A percentile compares a stretch with the other conserved stretches of the same genome.
These are phyloP conservation scores for Turritopsis rubra DNA, from an alignment of 30 jellyfish, hydroid and myxozoan species.

Conservation along the genomic window DNA sequence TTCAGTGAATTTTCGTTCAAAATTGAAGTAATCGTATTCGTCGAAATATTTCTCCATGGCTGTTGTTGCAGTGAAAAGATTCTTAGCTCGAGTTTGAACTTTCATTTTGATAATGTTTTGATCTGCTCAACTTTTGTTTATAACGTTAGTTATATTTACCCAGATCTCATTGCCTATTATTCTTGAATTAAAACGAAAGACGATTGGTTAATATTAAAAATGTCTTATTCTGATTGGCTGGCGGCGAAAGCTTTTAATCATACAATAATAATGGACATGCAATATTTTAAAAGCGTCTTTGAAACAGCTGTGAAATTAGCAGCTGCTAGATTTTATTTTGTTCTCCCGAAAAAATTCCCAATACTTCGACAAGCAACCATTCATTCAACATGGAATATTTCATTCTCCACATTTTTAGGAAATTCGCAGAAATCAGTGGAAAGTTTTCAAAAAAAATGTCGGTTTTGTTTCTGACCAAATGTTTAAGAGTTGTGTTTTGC, in stretches of 20 bases:
- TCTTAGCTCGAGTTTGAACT: neutral
- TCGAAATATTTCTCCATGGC: slow-evolving; percentile 83
- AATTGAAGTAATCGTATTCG: slow-evolving; percentile 91
- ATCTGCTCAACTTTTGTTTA: neutral
- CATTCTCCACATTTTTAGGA: neutral
- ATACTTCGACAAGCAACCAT: neutral
- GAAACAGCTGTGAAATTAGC: neutral
- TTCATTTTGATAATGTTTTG: neutral
- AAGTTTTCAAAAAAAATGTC: no score
- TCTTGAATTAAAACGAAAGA: neutral
- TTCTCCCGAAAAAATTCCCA: neutral
- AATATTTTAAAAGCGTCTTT: neutral
- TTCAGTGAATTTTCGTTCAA: slow-evolving; percentile 65
- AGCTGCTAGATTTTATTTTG: neutral
- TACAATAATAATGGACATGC: neutral
- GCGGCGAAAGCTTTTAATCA: neutral
- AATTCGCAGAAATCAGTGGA: no score
- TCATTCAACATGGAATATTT: neutral
- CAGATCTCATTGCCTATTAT: neutral
- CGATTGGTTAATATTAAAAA: neutral
- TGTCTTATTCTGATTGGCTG: neutral
- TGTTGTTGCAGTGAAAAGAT: slow-evolving; percentile 24
- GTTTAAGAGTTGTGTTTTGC: no score
- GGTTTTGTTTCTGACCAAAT: no score
- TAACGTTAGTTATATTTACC: neutral